phyloP scores from a whole-genome alignment of 2,113 vertebrate species.

The Lophochroa leadbeateri region DNA sequence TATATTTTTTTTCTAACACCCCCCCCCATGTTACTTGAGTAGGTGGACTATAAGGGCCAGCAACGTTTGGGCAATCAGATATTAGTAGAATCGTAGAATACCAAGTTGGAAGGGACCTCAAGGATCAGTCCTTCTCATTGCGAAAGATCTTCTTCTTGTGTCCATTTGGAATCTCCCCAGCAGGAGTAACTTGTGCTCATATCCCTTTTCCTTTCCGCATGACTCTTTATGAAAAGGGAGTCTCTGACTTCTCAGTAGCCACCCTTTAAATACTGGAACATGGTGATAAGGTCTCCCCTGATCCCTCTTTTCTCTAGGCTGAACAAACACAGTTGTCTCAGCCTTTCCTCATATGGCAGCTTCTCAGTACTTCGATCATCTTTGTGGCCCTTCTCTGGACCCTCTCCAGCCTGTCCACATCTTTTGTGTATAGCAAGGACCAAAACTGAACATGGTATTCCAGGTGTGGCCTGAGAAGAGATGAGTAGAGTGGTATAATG shows the following conservation, averaged over 20 bases:
- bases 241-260: neutral
- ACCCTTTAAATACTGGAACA: neutral
- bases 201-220: neutral
- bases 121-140: neutral
- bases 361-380: neutral
- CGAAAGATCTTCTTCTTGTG: neutral
- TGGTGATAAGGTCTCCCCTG: neutral
- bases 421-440: neutral
- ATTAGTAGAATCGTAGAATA: neutral
- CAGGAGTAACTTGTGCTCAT: neutral
- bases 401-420: neutral
- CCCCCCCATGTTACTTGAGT: neutral
- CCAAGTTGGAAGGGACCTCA: neutral
- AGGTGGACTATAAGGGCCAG: neutral
- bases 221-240: neutral
- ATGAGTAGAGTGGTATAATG: neutral
- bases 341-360: neutral
- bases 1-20: neutral
- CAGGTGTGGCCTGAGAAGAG: neutral
- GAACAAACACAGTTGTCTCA: neutral
- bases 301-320: neutral
- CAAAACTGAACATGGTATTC: neutral
- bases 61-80: neutral
- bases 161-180: neutral
- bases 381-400: neutral